A percentile compares a stretch with the other conserved stretches of the same genome.
phyloP scores from a whole-genome alignment of 2,888 invertebrate genomes.

The Sarcophaga variegata region DNA sequence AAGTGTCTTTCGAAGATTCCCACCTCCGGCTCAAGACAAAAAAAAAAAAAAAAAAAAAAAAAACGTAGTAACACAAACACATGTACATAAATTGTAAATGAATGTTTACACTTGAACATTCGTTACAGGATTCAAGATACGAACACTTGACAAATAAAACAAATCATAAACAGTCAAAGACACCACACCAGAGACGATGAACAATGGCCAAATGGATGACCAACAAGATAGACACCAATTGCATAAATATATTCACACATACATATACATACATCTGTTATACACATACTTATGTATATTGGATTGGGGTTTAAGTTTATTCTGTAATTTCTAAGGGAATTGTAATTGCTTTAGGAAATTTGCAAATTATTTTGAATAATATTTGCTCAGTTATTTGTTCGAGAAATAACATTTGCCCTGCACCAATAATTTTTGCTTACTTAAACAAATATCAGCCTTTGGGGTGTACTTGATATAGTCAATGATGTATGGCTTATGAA shows the following conservation, averaged over 20 bases:
- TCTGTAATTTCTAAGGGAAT: no score
- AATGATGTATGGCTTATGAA: conserved; percentile 30
- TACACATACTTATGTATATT: neutral
- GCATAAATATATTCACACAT: no score
- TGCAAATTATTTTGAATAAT: neutral
- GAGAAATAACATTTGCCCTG: neutral
- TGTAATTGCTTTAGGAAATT: neutral
- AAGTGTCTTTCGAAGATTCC: no score
- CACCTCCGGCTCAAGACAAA: no score
- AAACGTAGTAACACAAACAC: no score
- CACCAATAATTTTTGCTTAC: conserved; percentile 1
- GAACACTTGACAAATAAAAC: conserved; percentile 57
- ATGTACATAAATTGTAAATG: neutral
- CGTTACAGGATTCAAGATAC: conserved; percentile 17
- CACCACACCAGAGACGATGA: neutral
- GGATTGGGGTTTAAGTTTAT: no score
- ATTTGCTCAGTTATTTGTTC: no score
- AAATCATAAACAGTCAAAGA: conserved; percentile 51
- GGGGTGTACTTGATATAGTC: conserved; percentile 42
- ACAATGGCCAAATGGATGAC: no score
- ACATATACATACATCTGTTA: neutral
- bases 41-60: no score
- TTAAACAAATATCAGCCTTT: conserved; percentile 11
- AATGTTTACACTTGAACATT: neutral
- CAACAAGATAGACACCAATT: no score